These are phyloP conservation scores for Hipparchia sbordonii DNA, from an alignment of 2,888 invertebrate species.

Conservation along the genomic window DNA sequence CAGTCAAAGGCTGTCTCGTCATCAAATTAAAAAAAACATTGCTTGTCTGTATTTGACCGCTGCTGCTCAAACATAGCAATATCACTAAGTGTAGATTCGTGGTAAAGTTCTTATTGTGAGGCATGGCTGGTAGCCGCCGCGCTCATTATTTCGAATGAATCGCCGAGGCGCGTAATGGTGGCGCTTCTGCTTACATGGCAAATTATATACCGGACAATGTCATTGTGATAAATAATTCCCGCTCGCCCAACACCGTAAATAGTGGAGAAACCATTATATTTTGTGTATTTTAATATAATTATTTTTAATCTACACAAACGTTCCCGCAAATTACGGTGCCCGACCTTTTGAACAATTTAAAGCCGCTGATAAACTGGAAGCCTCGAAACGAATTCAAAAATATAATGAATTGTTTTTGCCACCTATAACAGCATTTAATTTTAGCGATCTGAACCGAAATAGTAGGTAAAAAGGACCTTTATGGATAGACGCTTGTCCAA, in stretches of 20 bases:
- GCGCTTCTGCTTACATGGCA: conserved; percentile 63
- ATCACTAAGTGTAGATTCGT: conserved; percentile 33
- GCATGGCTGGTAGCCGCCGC: conserved; percentile 63
- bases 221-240: conserved; percentile 74
- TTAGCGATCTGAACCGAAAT: no score
- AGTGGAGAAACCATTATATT: conserved; percentile 21
- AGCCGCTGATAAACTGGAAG: no score
- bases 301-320: conserved; percentile 9
- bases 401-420: no score
- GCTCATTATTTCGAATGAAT: conserved; percentile 78
- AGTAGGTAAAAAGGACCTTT: no score
- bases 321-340: conserved; percentile 7
- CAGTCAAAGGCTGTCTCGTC: no score
- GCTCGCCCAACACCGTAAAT: conserved; percentile 35
- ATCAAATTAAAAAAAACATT: no score
- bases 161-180: conserved; percentile 70
- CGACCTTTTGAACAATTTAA: background rate
- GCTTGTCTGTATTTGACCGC: conserved; percentile 19
- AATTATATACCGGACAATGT: conserved; percentile 75
- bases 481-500: no score
- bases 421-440: no score
- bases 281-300: conserved; percentile 14
- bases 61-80: conserved; percentile 31
- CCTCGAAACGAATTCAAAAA: background rate
- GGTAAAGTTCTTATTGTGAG: conserved; percentile 41